These are phyloP conservation scores for Lasioglossum malachurum DNA, from an alignment of 2,888 invertebrate genomes.

Conservation along the genomic window DNA sequence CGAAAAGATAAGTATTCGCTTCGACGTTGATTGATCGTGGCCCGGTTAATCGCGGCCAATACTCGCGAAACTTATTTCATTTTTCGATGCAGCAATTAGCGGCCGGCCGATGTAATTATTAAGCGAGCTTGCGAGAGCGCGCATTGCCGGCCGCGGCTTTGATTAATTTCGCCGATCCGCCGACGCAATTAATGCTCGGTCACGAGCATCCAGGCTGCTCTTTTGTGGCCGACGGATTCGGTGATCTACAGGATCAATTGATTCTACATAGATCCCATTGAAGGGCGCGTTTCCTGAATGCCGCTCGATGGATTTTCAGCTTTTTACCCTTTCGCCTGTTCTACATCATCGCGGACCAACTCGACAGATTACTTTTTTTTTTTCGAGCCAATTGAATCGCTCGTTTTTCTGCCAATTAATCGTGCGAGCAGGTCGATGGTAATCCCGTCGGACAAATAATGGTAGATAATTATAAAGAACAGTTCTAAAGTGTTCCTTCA, in stretches of 20 bases:
- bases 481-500: neutral
- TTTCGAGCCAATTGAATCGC: neutral
- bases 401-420: neutral
- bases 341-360: neutral
- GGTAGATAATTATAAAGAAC: neutral
- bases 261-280: neutral
- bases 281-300: neutral
- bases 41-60: constrained; percentile 59
- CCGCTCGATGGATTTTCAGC: neutral
- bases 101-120: constrained; percentile 48
- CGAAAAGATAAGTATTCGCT: constrained; percentile 59
- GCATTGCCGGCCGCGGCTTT: constrained; percentile 2
- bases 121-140: constrained; percentile 19
- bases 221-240: neutral
- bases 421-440: neutral
- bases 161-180: constrained; percentile 46
- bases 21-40: constrained; percentile 65
- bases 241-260: neutral
- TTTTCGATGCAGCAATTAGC: constrained; percentile 57
- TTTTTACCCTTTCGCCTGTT: neutral
- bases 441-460: neutral
- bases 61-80: constrained; percentile 50
- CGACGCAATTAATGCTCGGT: constrained; percentile 35
- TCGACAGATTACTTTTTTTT: neutral
- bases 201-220: neutral